These are phyloP conservation scores for Eupithecia centaureata DNA, from an alignment of 2,888 invertebrate genomes.

Conservation along the genomic window DNA sequence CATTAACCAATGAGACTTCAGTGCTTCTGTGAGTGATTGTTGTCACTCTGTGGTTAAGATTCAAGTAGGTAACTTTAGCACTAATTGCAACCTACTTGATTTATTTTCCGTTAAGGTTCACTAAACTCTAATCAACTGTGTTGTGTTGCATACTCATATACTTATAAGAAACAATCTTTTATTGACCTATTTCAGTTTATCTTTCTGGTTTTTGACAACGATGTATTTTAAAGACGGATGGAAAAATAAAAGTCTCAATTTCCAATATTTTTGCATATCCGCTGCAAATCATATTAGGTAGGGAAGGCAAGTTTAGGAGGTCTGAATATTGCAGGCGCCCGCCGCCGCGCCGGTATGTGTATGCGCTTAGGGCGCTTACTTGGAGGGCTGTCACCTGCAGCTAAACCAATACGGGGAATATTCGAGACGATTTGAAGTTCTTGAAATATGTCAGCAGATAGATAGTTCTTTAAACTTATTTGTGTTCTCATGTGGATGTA, in stretches of 20 bases:
- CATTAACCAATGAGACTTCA: not conserved
- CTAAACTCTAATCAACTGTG: not conserved
- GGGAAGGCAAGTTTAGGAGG: conserved; percentile 48
- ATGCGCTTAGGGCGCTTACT: conserved; percentile 40
- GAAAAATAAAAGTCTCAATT: not conserved
- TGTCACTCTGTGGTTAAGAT: too few relatives aligned
- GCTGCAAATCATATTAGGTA: conserved; percentile 28
- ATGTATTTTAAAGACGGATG: too few relatives aligned
- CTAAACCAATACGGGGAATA: conserved; percentile 12
- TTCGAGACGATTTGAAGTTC: conserved; percentile 9
- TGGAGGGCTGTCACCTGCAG: conserved; percentile 35
- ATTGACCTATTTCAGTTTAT: not conserved
- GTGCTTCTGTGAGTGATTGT: too few relatives aligned
- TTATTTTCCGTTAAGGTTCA: not conserved
- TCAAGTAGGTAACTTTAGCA: too few relatives aligned
- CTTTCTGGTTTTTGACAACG: not conserved
- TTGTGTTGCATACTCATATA: not conserved
- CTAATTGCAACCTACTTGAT: not conserved
- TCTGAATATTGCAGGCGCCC: conserved; percentile 57
- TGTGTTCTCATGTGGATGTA: not conserved
- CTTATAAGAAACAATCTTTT: too few relatives aligned
- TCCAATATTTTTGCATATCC: conserved; percentile 13
- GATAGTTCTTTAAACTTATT: not conserved
- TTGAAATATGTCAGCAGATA: not conserved
- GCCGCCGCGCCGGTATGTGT: conserved; percentile 16